These are phyloP conservation scores for Papilio polytes DNA, from an alignment of 1,140 invertebrate genomes.

Conservation along the genomic window DNA sequence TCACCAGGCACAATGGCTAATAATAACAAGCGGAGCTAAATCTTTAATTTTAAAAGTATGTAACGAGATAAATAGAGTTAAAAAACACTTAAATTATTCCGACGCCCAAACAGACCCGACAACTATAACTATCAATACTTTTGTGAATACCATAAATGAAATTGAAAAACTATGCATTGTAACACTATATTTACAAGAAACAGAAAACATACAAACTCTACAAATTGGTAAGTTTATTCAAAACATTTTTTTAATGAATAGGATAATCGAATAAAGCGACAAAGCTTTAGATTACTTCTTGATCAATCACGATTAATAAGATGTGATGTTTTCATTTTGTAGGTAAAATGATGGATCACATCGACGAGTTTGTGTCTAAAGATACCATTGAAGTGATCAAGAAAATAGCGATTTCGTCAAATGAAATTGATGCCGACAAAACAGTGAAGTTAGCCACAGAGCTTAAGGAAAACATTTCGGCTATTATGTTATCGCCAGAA, in stretches of 20 bases:
- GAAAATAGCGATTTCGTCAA: constrained; percentile 38
- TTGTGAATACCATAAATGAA: neutral
- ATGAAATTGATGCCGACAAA: neutral
- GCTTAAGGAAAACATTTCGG: constrained; percentile 48
- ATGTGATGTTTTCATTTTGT: too few relatives aligned
- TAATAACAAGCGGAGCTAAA: neutral
- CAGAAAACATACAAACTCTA: neutral
- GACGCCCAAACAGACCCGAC: neutral
- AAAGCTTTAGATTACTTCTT: too few relatives aligned
- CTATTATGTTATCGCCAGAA: constrained; percentile 4
- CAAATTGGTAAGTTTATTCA: neutral
- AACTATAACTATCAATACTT: neutral
- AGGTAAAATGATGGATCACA: constrained; percentile 46
- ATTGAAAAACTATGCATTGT: neutral
- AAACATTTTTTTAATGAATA: neutral
- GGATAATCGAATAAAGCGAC: too few relatives aligned
- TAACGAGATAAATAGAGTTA: neutral
- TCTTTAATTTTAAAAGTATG: neutral
- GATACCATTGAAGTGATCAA: constrained; percentile 47
- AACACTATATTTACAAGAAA: neutral
- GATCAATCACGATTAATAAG: too few relatives aligned
- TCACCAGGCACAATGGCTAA: neutral
- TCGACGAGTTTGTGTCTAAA: constrained; percentile 53
- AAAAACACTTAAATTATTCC: neutral
- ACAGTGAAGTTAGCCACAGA: constrained; percentile 50